Evolutionary conservation across 2,113 vertebrate genomes (phyloP).

Genomic region (Spheniscus mendiculus): DNA sequence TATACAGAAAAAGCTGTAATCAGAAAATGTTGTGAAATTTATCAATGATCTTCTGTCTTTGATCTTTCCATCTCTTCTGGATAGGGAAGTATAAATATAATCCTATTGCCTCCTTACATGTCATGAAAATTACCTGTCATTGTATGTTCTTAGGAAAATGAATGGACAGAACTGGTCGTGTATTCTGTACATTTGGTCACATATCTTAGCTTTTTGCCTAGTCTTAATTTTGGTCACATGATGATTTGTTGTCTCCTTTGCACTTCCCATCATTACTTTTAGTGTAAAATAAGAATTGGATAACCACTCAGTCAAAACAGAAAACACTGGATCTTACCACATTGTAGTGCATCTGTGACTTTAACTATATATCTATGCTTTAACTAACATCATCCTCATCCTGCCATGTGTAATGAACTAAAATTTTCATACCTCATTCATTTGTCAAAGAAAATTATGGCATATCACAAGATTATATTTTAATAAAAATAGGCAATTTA

Average conservation of each 20-base stretch:
- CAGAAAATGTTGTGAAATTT: neutral
- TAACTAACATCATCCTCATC: neutral
- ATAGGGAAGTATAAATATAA: neutral
- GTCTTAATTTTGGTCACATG: slow-evolving; percentile 16
- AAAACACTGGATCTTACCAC: neutral
- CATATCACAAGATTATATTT: neutral
- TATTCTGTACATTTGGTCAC: neutral
- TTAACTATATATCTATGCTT: neutral
- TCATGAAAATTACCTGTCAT: neutral
- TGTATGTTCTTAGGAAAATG: neutral
- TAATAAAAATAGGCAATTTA: neutral
- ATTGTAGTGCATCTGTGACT: neutral
- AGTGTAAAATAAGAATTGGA: neutral
- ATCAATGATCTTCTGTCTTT: neutral
- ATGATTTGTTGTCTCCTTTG: neutral
- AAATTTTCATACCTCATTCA: slow-evolving; percentile 1
- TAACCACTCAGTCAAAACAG: slow-evolving; percentile 9
- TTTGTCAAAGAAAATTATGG: neutral
- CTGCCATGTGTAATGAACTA: slow-evolving; percentile 5
- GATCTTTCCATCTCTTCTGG: neutral
- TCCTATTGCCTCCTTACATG: neutral
- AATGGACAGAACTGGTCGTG: neutral
- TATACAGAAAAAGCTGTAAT: neutral
- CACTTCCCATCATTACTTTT: neutral
- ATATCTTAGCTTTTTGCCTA: slow-evolving; percentile 43